phyloP scores from a whole-genome alignment of 2,888 invertebrate species.

The Troides aeacus region DNA sequence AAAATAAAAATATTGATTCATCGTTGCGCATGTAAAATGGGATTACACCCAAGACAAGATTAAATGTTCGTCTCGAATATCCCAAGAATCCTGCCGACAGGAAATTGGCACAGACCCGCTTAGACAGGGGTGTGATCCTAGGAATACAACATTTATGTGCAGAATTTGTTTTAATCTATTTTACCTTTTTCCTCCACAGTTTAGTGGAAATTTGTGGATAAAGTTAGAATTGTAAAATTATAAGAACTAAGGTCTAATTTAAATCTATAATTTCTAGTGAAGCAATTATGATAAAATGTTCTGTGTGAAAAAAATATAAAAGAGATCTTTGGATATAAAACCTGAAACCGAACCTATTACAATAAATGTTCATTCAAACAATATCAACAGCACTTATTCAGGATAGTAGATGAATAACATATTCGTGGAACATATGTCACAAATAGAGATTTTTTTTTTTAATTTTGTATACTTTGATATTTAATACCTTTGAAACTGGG shows the following conservation, averaged over 20 bases:
- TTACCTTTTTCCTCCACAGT: not conserved
- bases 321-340: not conserved
- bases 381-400: no score
- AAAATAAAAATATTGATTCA: constrained; percentile 18
- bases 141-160: not conserved
- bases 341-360: no score
- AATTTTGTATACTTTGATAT: not conserved
- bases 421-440: not conserved
- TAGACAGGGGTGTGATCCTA: constrained; percentile 11
- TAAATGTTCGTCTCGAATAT: constrained; percentile 19
- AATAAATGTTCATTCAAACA: no score
- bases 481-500: not conserved
- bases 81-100: constrained; percentile 17
- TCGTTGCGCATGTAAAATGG: constrained; percentile 25
- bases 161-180: not conserved
- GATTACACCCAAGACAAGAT: constrained; percentile 24
- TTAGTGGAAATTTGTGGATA: not conserved
- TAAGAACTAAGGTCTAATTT: no score
- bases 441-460: not conserved
- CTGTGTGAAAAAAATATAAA: not conserved
- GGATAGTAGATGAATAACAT: not conserved
- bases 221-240: no score
- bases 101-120: constrained; percentile 21
- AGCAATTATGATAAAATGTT: not conserved
- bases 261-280: no score